phyloP scores from a whole-genome alignment of 2,113 vertebrate species.

The Malurus elegans region DNA sequence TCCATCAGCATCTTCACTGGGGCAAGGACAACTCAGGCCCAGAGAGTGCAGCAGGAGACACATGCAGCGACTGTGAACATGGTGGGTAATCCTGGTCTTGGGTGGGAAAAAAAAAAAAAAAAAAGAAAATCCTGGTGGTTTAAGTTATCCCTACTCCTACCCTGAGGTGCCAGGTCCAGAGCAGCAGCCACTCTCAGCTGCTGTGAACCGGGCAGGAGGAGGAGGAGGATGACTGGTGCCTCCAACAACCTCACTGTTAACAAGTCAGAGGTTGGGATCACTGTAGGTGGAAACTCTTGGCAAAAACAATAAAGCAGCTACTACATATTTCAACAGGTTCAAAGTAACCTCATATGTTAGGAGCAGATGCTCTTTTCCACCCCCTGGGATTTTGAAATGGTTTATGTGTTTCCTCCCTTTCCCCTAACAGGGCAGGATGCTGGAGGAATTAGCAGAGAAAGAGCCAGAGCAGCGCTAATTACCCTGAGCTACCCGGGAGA shows the following conservation, averaged over 20 bases:
- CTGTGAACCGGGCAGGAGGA: neutral
- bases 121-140: neutral
- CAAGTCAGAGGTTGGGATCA: constrained; percentile 43
- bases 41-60: neutral
- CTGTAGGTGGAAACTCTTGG: constrained; percentile 65
- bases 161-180: neutral
- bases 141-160: neutral
- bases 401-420: constrained; percentile 55
- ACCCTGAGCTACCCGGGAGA: constrained; percentile 34
- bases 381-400: constrained; percentile 65
- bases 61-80: neutral
- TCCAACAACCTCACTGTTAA: constrained; percentile 39
- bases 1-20: neutral
- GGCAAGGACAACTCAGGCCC: neutral
- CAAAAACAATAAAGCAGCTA: constrained; percentile 69
- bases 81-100: neutral
- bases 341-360: constrained; percentile 72
- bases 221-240: constrained; percentile 18
- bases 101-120: neutral
- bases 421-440: constrained; percentile 58
- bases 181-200: neutral
- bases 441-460: constrained; percentile 57
- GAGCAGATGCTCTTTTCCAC: constrained; percentile 67
- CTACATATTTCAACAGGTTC: constrained; percentile 71
- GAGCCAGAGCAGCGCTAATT: constrained; percentile 45